A percentile compares a stretch with the other conserved stretches of the same genome.
Evolutionary conservation across 2,888 invertebrate species (phyloP).

Genomic region (Microdon myrmicae): DNA sequence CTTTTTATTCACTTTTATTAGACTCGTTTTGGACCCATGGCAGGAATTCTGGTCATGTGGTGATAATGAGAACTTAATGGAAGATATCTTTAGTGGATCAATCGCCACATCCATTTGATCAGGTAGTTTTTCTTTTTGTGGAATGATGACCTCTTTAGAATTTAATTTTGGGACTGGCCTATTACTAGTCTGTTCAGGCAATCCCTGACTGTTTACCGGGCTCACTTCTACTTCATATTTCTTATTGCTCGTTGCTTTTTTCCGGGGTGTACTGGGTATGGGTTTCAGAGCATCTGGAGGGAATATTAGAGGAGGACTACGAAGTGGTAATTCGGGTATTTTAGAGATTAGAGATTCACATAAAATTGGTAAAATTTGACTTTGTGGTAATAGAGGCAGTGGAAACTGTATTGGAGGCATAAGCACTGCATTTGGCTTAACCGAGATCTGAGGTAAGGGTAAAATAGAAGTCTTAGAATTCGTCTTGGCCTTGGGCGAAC

Average conservation of each 20-base stretch:
- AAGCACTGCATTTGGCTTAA: conserved; percentile 26
- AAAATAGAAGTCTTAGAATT: conserved; percentile 12
- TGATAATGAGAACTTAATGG: too few relatives aligned
- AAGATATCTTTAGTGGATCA: too few relatives aligned
- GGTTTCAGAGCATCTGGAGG: conserved; percentile 8
- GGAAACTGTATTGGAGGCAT: conserved; percentile 34
- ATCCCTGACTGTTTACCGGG: too few relatives aligned
- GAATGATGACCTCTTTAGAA: too few relatives aligned
- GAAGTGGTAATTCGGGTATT: conserved; percentile 29
- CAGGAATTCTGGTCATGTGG: too few relatives aligned
- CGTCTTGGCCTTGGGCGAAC: conserved; percentile 26
- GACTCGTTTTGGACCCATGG: too few relatives aligned
- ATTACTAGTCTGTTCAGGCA: too few relatives aligned
- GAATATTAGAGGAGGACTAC: conserved; percentile 19
- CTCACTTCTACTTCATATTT: conserved; percentile 22
- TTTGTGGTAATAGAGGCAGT: conserved; percentile 45
- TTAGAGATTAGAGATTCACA: conserved; percentile 20
- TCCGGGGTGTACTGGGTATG: conserved; percentile 13
- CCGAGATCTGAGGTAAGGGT: conserved; percentile 35
- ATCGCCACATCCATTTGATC: too few relatives aligned
- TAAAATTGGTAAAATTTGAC: conserved; percentile 36
- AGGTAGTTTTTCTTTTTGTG: too few relatives aligned
- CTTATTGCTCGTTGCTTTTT: conserved; percentile 27
- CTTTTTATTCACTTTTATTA: too few relatives aligned
- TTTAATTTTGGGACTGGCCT: too few relatives aligned